These are phyloP conservation scores for Sweltsa coloradensis DNA, from an alignment of 1,140 invertebrate species.

Conservation along the genomic window DNA sequence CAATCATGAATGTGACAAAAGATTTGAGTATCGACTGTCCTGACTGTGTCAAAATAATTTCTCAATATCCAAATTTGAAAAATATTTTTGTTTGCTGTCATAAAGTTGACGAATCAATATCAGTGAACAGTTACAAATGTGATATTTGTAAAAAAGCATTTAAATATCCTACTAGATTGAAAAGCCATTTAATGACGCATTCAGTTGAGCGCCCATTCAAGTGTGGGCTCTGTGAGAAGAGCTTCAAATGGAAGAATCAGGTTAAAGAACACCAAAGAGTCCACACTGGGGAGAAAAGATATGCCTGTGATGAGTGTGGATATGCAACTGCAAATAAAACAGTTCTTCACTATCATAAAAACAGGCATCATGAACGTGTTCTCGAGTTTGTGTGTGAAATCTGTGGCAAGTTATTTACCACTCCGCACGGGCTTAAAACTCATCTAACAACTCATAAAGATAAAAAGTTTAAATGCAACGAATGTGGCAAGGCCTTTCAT, in stretches of 20 bases:
- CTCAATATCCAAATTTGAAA: too few relatives aligned
- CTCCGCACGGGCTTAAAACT: slow-evolving; percentile 14
- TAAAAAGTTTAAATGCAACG: slow-evolving; percentile 15
- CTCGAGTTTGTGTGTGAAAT: too few relatives aligned
- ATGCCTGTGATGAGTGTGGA: slow-evolving; percentile 4
- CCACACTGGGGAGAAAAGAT: neutral
- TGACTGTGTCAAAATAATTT: too few relatives aligned
- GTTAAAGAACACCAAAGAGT: slow-evolving; percentile 3
- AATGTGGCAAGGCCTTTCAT: slow-evolving; percentile 11
- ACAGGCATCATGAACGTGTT: too few relatives aligned
- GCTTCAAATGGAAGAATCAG: slow-evolving; percentile 49
- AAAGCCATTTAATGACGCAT: slow-evolving; percentile 27
- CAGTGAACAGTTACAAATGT: too few relatives aligned
- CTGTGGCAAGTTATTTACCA: too few relatives aligned
- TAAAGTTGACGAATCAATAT: too few relatives aligned
- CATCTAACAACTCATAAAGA: slow-evolving; percentile 14
- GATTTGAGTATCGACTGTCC: too few relatives aligned
- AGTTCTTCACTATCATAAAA: neutral
- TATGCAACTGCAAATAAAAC: neutral
- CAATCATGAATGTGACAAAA: too few relatives aligned
- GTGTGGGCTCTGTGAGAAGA: slow-evolving; percentile 51
- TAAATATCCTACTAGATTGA: slow-evolving; percentile 26
- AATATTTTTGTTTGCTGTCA: too few relatives aligned
- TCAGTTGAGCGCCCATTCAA: slow-evolving; percentile 44
- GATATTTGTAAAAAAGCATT: slow-evolving; percentile 50